phyloP scores from a whole-genome alignment of 2,888 invertebrate genomes.

The Lymantria monacha region DNA sequence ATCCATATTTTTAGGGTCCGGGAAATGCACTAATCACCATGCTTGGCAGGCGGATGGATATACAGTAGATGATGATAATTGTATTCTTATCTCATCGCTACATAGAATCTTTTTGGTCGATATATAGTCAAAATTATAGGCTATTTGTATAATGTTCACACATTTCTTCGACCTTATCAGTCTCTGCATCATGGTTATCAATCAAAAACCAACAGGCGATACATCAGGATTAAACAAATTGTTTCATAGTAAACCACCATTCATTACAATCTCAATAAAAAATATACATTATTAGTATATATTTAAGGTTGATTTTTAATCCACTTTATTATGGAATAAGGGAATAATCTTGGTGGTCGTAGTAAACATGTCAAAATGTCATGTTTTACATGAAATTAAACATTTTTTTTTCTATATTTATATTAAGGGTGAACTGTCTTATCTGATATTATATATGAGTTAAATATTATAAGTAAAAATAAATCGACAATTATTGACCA shows the following conservation, averaged over 20 bases:
- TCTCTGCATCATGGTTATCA: slow-evolving; percentile 18
- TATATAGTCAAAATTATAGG: too few species aligned
- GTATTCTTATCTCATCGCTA: too few species aligned
- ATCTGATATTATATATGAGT: too few species aligned
- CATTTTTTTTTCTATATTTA: slow-evolving; percentile 10
- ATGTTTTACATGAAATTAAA: slow-evolving; percentile 23
- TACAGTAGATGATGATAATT: too few species aligned
- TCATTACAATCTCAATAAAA: not conserved
- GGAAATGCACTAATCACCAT: too few species aligned
- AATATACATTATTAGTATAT: not conserved
- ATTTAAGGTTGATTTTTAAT: not conserved
- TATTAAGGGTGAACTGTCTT: not conserved
- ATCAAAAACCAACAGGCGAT: slow-evolving; percentile 14
- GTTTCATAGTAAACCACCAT: not conserved
- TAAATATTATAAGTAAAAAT: too few species aligned
- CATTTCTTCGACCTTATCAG: slow-evolving; percentile 7
- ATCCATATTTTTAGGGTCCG: too few species aligned
- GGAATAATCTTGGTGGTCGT: not conserved
- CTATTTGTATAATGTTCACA: too few species aligned
- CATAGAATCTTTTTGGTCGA: too few species aligned
- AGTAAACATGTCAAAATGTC: slow-evolving; percentile 20
- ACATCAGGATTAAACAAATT: slow-evolving; percentile 16
- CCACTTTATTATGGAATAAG: not conserved
- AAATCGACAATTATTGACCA: too few species aligned
- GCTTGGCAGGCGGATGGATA: too few species aligned